Evolutionary conservation across 2,888 invertebrate genomes (phyloP), one percentile per base, ranked within the genome.

Genomic region (Vesta saturnalis): DNA sequence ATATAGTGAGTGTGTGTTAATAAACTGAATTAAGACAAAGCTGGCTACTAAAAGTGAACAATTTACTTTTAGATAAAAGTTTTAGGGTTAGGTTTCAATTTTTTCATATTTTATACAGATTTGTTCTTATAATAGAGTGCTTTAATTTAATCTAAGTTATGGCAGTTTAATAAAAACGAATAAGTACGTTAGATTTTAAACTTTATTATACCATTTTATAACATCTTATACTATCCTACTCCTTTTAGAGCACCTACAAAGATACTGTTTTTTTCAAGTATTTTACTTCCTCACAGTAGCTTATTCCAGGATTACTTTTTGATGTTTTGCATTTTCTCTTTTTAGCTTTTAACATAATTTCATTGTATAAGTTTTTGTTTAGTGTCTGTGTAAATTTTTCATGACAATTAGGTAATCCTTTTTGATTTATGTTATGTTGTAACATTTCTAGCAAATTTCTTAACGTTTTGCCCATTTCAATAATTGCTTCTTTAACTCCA

Each of bases 1-100:
- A 86, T 91, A 78, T 92, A 82, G 70, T 61, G 65, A 49, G 57
- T 57, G 65, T 58, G 60, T 56, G 60, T 30, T 60, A 49, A 43
- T 22, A 57, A 10, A 43, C 15, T 43, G 43, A 43, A 4, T 10
- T n/a, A n/a, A 52, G n/a, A 12, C 2, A 1, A 1, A 21, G 16
- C 12, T 21, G 19, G 52, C 19, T 52, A 21, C 19, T 52, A 16
- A n/a, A 52, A 52, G 52, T 52, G 52, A 21, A 21, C 4, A 21
- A n/a, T 19, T 52, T 52, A 19, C 16, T 52, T 19, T 52, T 19
- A n/a, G 19, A 18, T 19, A 19, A 52, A 52, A n/a, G 52, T 52
- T 52, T 21, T 52, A 52, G 52, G 52, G 12, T 52, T 52, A 52
- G 6, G 10, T 18, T 21, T 18, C 8, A 52, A 19, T 52, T 19